Base-by-base conservation (phyloP, 1,140 invertebrate genomes). In the Spodoptera litura region DNA sequence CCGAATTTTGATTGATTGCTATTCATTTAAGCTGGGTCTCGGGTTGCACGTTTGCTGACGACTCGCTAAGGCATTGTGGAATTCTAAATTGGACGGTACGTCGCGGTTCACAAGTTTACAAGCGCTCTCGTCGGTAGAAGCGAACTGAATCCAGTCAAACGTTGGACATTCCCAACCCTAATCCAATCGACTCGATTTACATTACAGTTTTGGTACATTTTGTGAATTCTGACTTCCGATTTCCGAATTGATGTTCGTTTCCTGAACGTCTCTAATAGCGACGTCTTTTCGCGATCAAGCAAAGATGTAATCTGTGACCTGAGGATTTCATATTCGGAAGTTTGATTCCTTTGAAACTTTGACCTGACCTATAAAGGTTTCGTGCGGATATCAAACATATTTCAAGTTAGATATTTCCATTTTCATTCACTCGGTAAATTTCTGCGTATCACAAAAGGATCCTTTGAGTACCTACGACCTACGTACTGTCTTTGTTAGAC, bases 1-100 rank as follows among this genome's bases (percentile, higher is more conserved):
- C 35, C 51, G 27, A n/a, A 68, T 55, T 71, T 55, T 71, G 68
- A 71, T 71, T 71, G 68, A 71, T 71, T 35, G 68, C 49, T 52
- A 53, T 55, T 71, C 51, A 52, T 55, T 70, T 55, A 35, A 55
- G 52, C 52, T 68, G 25, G 8, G 13, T 55, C 6, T 55, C 27
- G 20, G 51, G 25, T 71, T 55, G 27, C 27, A 15, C 15, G 68
- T 55, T 71, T 55, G 68, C 68, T 35, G 68, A 25, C 27, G 35
- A 11, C 68, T 71, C 52, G 64, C 49, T n/a, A 62, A 64, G 49
- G 44, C 64, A 55, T 71, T 71, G 68, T 71, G 27, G 13, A 55
- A 71, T 71, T 38, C 13, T 8, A 71, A 71, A 55, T 55, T 71
- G 68, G 52, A 71, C 27, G 13, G 3, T 25, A 25, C 27, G 68